Conservation (phyloP, 1,140 invertebrate species). For the Aphelenchoides avenae region DNA sequence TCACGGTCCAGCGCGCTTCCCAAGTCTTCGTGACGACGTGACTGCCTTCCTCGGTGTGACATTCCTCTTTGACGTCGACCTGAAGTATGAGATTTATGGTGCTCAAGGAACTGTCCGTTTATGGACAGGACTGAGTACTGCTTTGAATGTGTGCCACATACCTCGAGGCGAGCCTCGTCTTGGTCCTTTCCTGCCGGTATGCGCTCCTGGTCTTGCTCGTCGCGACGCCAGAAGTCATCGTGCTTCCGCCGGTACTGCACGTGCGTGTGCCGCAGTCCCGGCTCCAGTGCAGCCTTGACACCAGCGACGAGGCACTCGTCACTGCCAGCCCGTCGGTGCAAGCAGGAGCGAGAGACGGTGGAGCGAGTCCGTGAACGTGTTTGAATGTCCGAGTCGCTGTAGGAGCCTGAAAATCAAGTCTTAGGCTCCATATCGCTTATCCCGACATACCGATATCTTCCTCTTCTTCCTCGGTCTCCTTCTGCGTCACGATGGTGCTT, state of each 20-base stretch:
- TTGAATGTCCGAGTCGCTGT: conserved; percentile 33
- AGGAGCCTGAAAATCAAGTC: conserved; percentile 30
- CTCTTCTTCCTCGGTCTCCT: conserved; percentile 27
- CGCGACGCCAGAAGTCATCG: conserved; percentile 35
- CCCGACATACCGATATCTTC: too few species aligned
- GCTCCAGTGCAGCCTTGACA: conserved; percentile 8
- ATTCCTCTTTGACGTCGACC: conserved; percentile 44
- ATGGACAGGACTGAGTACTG: too few species aligned
- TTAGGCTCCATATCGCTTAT: too few species aligned
- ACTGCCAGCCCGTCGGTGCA: conserved; percentile 9
- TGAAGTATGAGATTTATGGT: too few species aligned
- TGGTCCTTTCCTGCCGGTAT: conserved; percentile 16
- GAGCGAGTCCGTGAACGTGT: conserved; percentile 8
- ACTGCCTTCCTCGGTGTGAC: conserved; percentile 23
- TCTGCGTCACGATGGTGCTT: conserved; percentile 6
- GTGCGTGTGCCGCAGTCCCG: conserved; percentile 31
- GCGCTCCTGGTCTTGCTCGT: conserved; percentile 16
- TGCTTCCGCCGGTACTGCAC: conserved; percentile 34
- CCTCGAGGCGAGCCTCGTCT: conserved; percentile 36
- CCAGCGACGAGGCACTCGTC: conserved; percentile 4
- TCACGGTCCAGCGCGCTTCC: conserved; percentile 51
- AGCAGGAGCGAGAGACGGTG: conserved; percentile 12
- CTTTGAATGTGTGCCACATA: too few species aligned
- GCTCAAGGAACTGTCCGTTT: too few species aligned
- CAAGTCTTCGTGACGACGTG: conserved; percentile 38